Conservation (phyloP, 2,113 vertebrate genomes). For the Pedionomus torquatus region DNA sequence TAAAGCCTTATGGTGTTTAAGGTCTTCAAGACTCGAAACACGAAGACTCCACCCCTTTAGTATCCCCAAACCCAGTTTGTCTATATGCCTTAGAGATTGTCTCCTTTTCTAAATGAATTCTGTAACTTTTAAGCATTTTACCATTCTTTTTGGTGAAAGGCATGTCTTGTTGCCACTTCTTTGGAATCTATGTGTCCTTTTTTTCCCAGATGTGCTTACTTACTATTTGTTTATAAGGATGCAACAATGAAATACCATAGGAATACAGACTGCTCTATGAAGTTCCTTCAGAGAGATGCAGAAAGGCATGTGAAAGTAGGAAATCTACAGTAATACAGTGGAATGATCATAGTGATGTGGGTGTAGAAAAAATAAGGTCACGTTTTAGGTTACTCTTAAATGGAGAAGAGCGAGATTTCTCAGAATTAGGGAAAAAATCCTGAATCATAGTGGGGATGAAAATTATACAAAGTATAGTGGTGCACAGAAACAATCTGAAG, state of each 20-base stretch:
- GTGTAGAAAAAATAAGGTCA: neutral
- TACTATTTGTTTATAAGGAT: neutral
- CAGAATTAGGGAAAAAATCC: neutral
- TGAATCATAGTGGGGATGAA: neutral
- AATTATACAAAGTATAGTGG: neutral
- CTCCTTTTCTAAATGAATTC: neutral
- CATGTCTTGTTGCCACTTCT: neutral
- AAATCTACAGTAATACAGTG: neutral
- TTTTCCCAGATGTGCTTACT: neutral
- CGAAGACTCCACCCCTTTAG: neutral
- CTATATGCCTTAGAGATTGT: neutral
- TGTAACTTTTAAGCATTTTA: neutral
- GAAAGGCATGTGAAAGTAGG: neutral
- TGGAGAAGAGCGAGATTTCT: neutral
- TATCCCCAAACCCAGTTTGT: neutral
- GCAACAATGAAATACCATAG: neutral
- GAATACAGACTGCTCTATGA: neutral
- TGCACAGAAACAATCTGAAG: neutral
- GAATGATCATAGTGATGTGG: neutral
- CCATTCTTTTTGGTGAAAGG: neutral
- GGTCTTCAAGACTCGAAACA: neutral
- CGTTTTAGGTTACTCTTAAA: neutral
- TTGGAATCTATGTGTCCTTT: fast-evolving
- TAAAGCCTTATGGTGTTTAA: neutral
- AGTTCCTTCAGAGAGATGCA: neutral